A percentile compares a stretch with the other conserved stretches of the same genome.
Evolutionary conservation across 2,888 invertebrate species (phyloP).

Genomic region (Drosophila parthenogenetica): DNA sequence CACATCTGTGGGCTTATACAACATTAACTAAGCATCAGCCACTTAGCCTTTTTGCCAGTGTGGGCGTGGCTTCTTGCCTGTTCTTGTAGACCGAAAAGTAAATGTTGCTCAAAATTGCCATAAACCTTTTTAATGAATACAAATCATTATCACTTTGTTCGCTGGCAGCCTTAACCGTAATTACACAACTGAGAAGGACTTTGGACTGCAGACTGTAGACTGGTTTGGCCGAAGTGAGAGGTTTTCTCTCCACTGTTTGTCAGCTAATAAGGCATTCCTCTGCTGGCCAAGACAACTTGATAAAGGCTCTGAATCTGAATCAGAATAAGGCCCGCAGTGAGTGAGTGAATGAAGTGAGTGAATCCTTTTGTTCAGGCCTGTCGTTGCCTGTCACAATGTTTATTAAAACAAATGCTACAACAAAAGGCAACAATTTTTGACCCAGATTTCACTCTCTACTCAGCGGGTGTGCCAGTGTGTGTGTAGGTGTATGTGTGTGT

Average conservation of each 20-base stretch:
- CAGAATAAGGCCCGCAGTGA: slow-evolving; percentile 31
- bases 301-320: slow-evolving; percentile 53
- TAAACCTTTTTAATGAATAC: slow-evolving; percentile 81
- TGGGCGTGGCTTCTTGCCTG: background rate
- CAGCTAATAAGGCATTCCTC: slow-evolving; percentile 75
- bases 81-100: slow-evolving; percentile 52
- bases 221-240: background rate
- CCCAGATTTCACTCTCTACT: slow-evolving; percentile 59
- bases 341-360: slow-evolving; percentile 38
- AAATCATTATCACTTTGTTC: slow-evolving; percentile 80
- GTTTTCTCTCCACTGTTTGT: slow-evolving; percentile 50
- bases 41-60: slow-evolving; percentile 26
- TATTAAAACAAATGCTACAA: slow-evolving; percentile 77
- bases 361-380: slow-evolving; percentile 48
- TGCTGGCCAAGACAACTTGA: slow-evolving; percentile 66
- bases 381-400: slow-evolving; percentile 77
- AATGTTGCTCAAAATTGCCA: slow-evolving; percentile 75
- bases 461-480: slow-evolving; percentile 11
- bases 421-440: slow-evolving; percentile 72
- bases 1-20: slow-evolving; percentile 27
- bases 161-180: slow-evolving; percentile 71
- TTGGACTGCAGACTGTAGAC: background rate
- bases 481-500: slow-evolving; percentile 36
- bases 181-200: slow-evolving; percentile 55
- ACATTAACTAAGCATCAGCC: slow-evolving; percentile 39